These are phyloP conservation scores for Gobiocypris rarus DNA, from an alignment of 2,113 vertebrate genomes.

Conservation along the genomic window DNA sequence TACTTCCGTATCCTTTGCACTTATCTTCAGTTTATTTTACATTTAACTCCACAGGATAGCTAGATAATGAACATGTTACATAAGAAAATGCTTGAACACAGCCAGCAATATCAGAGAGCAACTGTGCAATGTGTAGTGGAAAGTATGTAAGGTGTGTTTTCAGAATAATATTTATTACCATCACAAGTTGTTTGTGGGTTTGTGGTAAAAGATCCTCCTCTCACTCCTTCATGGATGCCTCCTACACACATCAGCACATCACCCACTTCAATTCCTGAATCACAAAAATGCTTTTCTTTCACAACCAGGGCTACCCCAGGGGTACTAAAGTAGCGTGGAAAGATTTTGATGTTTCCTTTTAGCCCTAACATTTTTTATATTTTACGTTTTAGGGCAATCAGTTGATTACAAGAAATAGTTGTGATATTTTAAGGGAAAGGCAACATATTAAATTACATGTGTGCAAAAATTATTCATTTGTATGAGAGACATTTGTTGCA, in stretches of 20 bases:
- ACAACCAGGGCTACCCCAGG: not conserved
- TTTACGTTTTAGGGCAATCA: not conserved
- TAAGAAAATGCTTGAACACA: not conserved
- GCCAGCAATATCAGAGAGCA: not conserved
- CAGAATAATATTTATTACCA: not conserved
- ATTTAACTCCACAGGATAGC: conserved; percentile 39
- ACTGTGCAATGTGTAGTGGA: not conserved
- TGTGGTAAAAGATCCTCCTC: conserved; percentile 55
- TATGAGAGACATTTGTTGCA: not conserved
- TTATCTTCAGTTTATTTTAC: conserved; percentile 45
- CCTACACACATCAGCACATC: conserved; percentile 39
- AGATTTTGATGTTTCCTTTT: not conserved
- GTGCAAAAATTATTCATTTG: too few relatives aligned
- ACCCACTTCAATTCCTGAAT: conserved; percentile 16
- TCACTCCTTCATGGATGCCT: conserved; percentile 56
- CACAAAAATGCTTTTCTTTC: not conserved
- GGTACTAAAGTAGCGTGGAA: not conserved
- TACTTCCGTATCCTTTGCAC: conserved; percentile 7
- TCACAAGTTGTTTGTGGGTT: conserved; percentile 37
- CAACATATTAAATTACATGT: not conserved
- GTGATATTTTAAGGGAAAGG: not conserved
- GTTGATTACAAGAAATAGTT: not conserved
- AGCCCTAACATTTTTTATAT: not conserved
- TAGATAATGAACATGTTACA: too few relatives aligned
- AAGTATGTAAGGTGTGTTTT: not conserved